A percentile compares a stretch with the other conserved stretches of the same genome.
phyloP scores from a whole-genome alignment of 2,888 invertebrate species.

The Pecten maximus region DNA sequence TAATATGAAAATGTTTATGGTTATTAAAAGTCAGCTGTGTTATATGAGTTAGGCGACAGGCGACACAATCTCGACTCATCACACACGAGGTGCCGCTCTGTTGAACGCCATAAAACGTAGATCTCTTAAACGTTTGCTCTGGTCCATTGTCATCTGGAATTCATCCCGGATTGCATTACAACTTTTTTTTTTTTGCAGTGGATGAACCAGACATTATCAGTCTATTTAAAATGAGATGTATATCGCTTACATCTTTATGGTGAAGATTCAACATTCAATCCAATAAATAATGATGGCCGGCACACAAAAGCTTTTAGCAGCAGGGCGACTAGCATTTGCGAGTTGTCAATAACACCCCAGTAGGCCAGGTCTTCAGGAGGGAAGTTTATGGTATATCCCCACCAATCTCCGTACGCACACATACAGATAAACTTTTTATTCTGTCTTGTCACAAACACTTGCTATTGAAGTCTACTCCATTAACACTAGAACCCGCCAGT shows the following conservation, averaged over 20 bases:
- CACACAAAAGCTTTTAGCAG: conserved; percentile 32
- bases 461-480: conserved; percentile 1
- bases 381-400: neutral
- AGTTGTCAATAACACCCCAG: conserved; percentile 22
- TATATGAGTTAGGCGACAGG: neutral
- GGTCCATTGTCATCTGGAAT: neutral
- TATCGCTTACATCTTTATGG: conserved; percentile 35
- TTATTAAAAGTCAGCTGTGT: neutral
- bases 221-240: conserved; percentile 18
- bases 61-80: neutral
- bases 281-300: conserved; percentile 10
- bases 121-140: neutral
- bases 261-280: conserved; percentile 20
- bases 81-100: conserved; percentile 16
- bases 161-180: neutral
- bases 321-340: conserved; percentile 12
- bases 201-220: neutral
- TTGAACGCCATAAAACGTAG: neutral
- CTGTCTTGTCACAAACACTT: conserved; percentile 18
- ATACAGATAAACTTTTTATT: conserved; percentile 3
- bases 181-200: neutral
- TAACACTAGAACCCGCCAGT: conserved; percentile 12
- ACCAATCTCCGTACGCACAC: conserved; percentile 16
- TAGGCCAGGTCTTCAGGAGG: conserved; percentile 9
- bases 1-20: neutral